Percentiles rank a stretch among this genome's conserved stretches.
These are phyloP conservation scores for Ammodramus savannarum DNA, from an alignment of 2,113 vertebrate genomes.

Conservation along the genomic window DNA sequence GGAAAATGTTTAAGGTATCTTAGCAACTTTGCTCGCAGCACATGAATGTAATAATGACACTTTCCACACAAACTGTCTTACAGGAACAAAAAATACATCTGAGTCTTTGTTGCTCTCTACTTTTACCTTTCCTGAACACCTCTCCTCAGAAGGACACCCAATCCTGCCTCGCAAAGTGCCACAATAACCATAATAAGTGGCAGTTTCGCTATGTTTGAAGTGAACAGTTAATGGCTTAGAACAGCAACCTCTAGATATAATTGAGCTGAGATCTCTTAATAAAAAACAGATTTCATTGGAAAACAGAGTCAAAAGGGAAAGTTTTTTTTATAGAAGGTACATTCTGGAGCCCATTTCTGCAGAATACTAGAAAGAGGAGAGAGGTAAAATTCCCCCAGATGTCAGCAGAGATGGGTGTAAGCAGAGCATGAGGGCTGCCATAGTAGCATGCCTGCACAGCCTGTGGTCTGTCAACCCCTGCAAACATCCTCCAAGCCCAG, in stretches of 20 bases:
- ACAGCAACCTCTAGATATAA: background rate
- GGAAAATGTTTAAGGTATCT: background rate
- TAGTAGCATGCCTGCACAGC: background rate
- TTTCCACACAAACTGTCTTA: background rate
- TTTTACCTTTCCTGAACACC: background rate
- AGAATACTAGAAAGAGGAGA: background rate
- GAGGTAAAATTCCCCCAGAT: background rate
- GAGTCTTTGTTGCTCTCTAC: background rate
- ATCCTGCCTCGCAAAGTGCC: background rate
- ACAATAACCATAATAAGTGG: background rate
- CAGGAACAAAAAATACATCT: background rate
- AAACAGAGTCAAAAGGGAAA: background rate
- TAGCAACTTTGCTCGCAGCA: background rate
- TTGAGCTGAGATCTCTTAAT: background rate
- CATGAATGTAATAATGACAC: background rate
- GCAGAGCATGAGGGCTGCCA: background rate
- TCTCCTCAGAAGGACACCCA: background rate
- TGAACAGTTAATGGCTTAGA: background rate
- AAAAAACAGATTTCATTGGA: background rate
- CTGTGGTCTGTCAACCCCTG: background rate
- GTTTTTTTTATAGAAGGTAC: background rate
- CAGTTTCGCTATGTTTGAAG: background rate
- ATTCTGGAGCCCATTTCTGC: background rate
- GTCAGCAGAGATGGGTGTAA: background rate
- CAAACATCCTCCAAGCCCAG: background rate